phyloP scores from a whole-genome alignment of 1,140 invertebrate species.

The Drosophila elegans region DNA sequence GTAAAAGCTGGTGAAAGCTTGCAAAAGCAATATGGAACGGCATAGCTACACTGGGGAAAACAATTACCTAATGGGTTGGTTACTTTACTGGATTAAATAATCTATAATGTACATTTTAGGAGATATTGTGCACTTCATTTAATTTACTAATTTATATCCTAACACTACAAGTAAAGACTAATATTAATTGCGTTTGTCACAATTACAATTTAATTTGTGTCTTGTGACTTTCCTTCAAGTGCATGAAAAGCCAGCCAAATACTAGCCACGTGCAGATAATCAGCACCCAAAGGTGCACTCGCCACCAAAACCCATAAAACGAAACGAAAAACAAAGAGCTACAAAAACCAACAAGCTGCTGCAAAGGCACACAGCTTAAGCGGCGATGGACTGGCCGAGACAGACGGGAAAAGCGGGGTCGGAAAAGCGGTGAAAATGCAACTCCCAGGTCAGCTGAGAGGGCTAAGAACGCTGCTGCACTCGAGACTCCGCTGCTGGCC shows the following conservation, averaged over 20 bases:
- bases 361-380: constrained; percentile 72
- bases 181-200: too few relatives aligned
- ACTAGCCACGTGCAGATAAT: constrained; percentile 69
- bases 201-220: too few relatives aligned
- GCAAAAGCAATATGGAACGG: neutral
- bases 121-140: too few relatives aligned
- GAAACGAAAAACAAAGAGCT: constrained; percentile 31
- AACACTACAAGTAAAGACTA: too few relatives aligned
- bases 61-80: too few relatives aligned
- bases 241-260: constrained; percentile 22
- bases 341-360: constrained; percentile 42
- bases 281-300: constrained; percentile 59
- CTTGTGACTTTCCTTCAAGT: constrained; percentile 2
- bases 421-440: constrained; percentile 41
- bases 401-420: constrained; percentile 23
- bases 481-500: constrained; percentile 43
- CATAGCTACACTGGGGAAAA: neutral
- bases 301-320: constrained; percentile 34
- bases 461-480: constrained; percentile 31
- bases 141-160: too few relatives aligned
- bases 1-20: neutral
- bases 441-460: constrained; percentile 38
- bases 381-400: constrained; percentile 55
- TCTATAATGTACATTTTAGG: too few relatives aligned
- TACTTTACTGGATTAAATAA: too few relatives aligned